phyloP scores from a whole-genome alignment of 35 echinoderm and acorn worm species.

The Ophiothrix spiculata region DNA sequence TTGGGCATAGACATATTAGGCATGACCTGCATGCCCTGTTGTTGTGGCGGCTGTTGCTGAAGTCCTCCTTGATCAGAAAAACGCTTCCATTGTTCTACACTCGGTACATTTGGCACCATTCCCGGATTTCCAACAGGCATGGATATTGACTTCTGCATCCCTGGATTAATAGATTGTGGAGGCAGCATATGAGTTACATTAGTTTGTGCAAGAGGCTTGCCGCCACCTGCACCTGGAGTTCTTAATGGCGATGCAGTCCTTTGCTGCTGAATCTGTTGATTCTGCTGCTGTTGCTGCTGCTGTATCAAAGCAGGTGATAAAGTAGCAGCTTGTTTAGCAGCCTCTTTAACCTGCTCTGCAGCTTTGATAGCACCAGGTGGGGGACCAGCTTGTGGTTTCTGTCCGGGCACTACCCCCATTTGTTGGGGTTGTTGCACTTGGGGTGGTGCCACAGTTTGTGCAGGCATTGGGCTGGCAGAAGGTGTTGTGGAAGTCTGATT shows the following conservation, averaged over 20 bases:
- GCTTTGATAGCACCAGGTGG: conserved; percentile 84
- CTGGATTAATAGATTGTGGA: conserved; percentile 29
- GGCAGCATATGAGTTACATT: conserved; percentile 16
- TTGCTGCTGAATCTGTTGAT: too few species aligned
- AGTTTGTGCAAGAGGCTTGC: conserved; percentile 15
- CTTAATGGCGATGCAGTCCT: conserved; percentile 38
- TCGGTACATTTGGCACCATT: conserved; percentile 7
- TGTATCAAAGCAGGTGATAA: conserved; percentile 41
- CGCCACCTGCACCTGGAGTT: conserved; percentile 21
- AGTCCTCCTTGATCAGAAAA: conserved; percentile 32
- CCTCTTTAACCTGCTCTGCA: conserved; percentile 73
- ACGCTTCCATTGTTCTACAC: conserved; percentile 65
- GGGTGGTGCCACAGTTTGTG: conserved; percentile 24
- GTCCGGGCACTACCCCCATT: conserved; percentile 24
- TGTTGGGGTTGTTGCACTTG: conserved; percentile 41
- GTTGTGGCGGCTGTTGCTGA: not conserved
- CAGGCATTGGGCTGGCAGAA: conserved; percentile 39
- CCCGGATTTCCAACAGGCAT: not conserved
- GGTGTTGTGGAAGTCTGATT: conserved; percentile 46
- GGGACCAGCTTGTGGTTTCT: conserved; percentile 67
- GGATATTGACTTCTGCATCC: conserved; percentile 27
- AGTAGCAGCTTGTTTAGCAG: conserved; percentile 44
- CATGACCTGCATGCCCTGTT: conserved; percentile 24
- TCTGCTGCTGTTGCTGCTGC: conserved; percentile 11
- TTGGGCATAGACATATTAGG: conserved; percentile 27